Base-by-base conservation (phyloP, 2,888 invertebrate species). In the Drosophila mimetica region DNA sequence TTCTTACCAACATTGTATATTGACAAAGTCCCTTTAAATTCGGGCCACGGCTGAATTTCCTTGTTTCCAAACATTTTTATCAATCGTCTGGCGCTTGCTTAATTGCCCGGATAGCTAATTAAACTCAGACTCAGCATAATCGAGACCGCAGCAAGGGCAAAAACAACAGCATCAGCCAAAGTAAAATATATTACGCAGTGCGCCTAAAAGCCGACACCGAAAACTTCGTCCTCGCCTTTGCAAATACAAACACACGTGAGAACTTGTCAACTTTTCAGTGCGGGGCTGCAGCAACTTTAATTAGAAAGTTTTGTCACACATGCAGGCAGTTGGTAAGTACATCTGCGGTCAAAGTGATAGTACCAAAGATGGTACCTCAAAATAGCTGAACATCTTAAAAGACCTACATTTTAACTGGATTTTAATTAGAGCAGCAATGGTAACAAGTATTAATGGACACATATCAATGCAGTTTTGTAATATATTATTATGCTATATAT, bases 261-360 rank as follows among this genome's bases (percentile, higher is more conserved):
- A 85, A 71, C 70, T 85, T 87, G 83, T 64, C 52, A 87, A 79
- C 66, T 82, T 83, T 85, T 46, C 48, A 60, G 77, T 64, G 59
- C 72, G 50, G 69, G 61, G 50, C 63, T 63, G 61, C 73, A 86
- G 86, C 80, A 84, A 84, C 86, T 86, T 88, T 84, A 84, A 84
- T 84, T 84, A 84, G 85, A 83, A 83, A 83, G 88, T 83, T 83
- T 86, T 77, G 85, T 88, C 88, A 86, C 79, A 83, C 86, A 79
- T 83, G 69, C 63, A 61, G 70, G 64, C 69, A 18, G 28, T 30
- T 16, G 46, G 28, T 30, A 46, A 30, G 11, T 5, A 28, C 55
- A 55, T 18, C 54, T 6, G 36, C 16, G 57, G 55, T 36, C 57
- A 46, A 18, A 16, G 4, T 13, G 41, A 2, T 46, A 59, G 9